Conservation (phyloP, 1,140 invertebrate species). For the Mamestra configurata region DNA sequence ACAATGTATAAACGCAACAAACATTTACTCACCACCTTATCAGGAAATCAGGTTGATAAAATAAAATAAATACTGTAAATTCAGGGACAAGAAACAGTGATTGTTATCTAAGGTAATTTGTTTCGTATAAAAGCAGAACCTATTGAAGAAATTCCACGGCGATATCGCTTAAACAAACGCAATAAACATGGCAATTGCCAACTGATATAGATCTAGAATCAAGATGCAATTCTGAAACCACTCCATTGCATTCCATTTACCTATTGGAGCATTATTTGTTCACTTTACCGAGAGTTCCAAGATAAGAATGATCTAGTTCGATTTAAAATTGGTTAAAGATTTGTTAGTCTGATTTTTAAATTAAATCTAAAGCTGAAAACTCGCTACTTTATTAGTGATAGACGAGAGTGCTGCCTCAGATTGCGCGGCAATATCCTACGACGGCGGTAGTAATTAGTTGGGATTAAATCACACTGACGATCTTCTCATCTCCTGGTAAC, state of each 20-base stretch:
- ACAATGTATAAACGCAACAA: slow-evolving; percentile 9
- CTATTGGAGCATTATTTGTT: neutral
- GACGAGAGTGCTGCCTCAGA: slow-evolving; percentile 25
- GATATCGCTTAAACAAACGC: slow-evolving; percentile 49
- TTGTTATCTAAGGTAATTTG: slow-evolving; percentile 16
- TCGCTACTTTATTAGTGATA: slow-evolving; percentile 49
- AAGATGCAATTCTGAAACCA: slow-evolving; percentile 51
- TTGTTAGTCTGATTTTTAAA: neutral
- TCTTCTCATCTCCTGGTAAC: slow-evolving; percentile 58
- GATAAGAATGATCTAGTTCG: too few relatives aligned
- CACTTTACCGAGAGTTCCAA: too few relatives aligned
- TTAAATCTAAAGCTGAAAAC: neutral
- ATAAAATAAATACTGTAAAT: slow-evolving; percentile 6
- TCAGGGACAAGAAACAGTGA: neutral
- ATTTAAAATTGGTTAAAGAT: too few relatives aligned
- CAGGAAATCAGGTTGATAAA: neutral
- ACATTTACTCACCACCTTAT: neutral
- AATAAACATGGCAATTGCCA: slow-evolving; percentile 11
- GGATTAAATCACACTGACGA: slow-evolving; percentile 73
- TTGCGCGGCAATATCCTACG: slow-evolving; percentile 58
- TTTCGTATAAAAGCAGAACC: neutral
- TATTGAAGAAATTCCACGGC: slow-evolving; percentile 46
- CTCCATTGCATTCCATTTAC: neutral
- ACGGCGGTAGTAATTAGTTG: slow-evolving; percentile 73
- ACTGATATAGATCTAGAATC: slow-evolving; percentile 19